Evolutionary conservation across 2,888 invertebrate genomes (phyloP), one percentile per base, ranked within the genome.

Genomic region (Macaria liturata): DNA sequence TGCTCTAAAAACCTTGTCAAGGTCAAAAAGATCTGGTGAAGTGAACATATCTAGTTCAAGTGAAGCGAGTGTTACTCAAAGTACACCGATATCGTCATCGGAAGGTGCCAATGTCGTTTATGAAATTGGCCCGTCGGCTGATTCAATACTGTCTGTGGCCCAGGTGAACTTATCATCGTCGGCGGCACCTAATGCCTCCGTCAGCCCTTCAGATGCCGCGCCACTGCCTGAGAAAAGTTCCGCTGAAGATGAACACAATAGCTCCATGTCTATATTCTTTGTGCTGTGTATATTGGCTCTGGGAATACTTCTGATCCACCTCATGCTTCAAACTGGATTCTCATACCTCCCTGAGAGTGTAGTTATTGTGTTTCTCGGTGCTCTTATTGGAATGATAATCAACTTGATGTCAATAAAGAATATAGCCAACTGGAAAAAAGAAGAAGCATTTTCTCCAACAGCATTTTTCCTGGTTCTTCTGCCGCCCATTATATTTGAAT

Each of bases 401-500:
- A 98, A 98, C 83, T 90, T 98, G 5, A 94, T 98, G 93, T 97
- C 97, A 1, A 96, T 96, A 71, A 94, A 95, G 74, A 97, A 98
- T 79, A 95, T 97, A 71, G 97, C 97, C 45, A 98, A 98, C 81
- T 98, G 98, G 98, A 95, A 97, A 79, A 97, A 98, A 81, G 99
- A 99, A 82, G 99, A 99, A 87, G 98, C 98, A 0, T 98, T 99
- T 80, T 98, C 98, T 5, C 99, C 99, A 0, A 99, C 99, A 30
- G 98, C 99, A 31, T 99, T 99, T 85, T 99, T 99, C 80, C 93
- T 99, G 53, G 97, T 99, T 3, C 93, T 99, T 0, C 87, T 99
- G 53, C 99, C 99, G 7, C 99, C 99, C 0, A 99, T 99, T 56
- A 99, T 99, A 72, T 99, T 99, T 92, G 99, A 99, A 87, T 98